These are phyloP conservation scores for Astyanax mexicanus DNA, from an alignment of 2,797 vertebrate genomes.

Conservation along the genomic window DNA sequence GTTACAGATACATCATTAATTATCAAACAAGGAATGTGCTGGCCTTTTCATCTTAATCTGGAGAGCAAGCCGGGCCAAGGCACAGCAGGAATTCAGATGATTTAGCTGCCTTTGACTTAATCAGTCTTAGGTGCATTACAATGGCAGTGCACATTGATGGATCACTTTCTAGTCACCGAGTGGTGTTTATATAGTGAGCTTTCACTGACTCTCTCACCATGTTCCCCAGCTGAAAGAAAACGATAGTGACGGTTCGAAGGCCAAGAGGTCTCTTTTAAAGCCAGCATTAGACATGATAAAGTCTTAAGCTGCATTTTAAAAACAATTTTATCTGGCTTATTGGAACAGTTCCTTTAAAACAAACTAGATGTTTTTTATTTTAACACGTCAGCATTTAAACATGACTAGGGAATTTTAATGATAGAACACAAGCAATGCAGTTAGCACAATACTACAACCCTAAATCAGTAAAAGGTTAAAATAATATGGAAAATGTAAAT, in stretches of 20 bases:
- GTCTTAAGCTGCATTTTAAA: not conserved
- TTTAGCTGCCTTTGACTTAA: constrained; percentile 64
- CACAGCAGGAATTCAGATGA: constrained; percentile 69
- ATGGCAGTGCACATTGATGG: constrained; percentile 64
- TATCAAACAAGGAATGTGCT: constrained; percentile 81
- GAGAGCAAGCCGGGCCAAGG: constrained; percentile 62
- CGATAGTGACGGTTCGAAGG: constrained; percentile 40
- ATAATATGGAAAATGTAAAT: too few species aligned
- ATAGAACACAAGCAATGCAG: not conserved
- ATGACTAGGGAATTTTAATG: not conserved
- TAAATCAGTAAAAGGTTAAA: too few species aligned
- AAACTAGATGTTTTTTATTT: not conserved
- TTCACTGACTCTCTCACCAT: constrained; percentile 61
- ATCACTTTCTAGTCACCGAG: constrained; percentile 60
- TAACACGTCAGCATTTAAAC: constrained; percentile 17
- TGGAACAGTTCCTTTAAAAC: constrained; percentile 11
- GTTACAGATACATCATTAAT: constrained; percentile 77
- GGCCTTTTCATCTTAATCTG: constrained; percentile 78
- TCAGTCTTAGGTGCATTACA: constrained; percentile 63
- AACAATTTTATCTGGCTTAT: constrained; percentile 33
- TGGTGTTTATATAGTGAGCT: constrained; percentile 65
- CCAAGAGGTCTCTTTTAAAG: constrained; percentile 38
- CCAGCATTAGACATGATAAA: constrained; percentile 11
- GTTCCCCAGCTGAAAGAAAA: constrained; percentile 50
- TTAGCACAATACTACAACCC: too few species aligned